Percentiles rank a stretch among this genome's conserved stretches.
Conservation (phyloP, 2,113 vertebrate genomes). For the Otus sunia region DNA sequence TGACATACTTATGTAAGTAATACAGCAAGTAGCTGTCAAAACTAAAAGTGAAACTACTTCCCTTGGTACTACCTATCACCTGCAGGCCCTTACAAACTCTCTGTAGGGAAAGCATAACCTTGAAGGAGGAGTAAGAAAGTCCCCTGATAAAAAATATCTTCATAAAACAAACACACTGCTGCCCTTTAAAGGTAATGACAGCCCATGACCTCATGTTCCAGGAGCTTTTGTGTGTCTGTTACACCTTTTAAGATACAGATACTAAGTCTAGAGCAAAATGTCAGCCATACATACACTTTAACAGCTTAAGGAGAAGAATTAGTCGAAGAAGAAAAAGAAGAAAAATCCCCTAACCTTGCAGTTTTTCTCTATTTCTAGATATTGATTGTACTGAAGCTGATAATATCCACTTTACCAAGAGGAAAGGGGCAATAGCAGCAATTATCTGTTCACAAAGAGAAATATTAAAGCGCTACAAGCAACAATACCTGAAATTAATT, state of each 20-base stretch:
- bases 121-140: not conserved
- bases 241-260: constrained; percentile 1
- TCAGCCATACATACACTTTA: constrained; percentile 14
- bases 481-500: not conserved
- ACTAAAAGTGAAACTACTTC: not conserved
- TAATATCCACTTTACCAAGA: not conserved
- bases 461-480: not conserved
- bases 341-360: constrained; percentile 2
- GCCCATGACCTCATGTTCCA: not conserved
- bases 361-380: constrained; percentile 25
- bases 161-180: constrained; percentile 1
- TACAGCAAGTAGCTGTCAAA: not conserved
- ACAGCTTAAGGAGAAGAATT: constrained; percentile 24
- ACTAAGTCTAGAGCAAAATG: constrained; percentile 36
- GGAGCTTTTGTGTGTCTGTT: not conserved
- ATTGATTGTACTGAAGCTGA: constrained; percentile 3
- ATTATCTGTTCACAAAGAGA: constrained; percentile 18
- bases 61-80: not conserved
- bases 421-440: not conserved
- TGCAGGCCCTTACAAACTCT: not conserved
- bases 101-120: not conserved
- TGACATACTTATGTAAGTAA: not conserved
- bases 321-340: not conserved
- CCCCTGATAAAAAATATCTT: not conserved
- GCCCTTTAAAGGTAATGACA: constrained; percentile 25